Percentiles rank a stretch among this genome's conserved stretches.
These are phyloP conservation scores for Monoplex corrugatus DNA, from an alignment of 2,888 invertebrate species.

Conservation along the genomic window DNA sequence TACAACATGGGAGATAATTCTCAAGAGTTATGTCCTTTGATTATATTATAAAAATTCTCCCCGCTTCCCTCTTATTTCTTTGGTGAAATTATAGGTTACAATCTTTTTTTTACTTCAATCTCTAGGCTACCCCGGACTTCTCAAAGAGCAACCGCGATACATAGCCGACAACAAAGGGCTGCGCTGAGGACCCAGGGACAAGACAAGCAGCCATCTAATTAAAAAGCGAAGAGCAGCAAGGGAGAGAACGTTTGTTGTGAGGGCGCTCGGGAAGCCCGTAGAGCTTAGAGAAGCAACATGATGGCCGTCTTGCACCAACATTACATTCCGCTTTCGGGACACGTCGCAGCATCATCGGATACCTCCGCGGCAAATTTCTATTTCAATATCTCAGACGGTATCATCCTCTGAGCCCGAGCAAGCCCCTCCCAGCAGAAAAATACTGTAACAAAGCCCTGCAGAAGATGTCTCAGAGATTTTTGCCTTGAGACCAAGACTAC, in stretches of 20 bases:
- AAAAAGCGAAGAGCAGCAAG: slow-evolving; percentile 9
- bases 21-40: no score
- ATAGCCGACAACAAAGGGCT: no score
- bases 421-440: neutral
- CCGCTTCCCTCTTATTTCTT: no score
- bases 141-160: no score
- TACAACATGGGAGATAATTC: no score
- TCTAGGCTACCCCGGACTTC: no score
- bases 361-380: slow-evolving; percentile 26
- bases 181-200: neutral
- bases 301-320: slow-evolving; percentile 10
- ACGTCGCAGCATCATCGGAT: slow-evolving; percentile 1
- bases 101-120: no score
- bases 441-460: neutral
- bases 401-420: neutral
- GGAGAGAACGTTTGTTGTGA: neutral
- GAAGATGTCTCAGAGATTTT: neutral
- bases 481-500: no score
- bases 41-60: no score
- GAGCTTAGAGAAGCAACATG: slow-evolving; percentile 31
- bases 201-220: slow-evolving; percentile 28
- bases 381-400: neutral
- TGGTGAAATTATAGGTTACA: no score
- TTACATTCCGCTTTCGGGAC: neutral
- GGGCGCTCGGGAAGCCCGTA: neutral